Conservation (phyloP, 2,888 invertebrate species). For the Hydroisotoma schaefferi region DNA sequence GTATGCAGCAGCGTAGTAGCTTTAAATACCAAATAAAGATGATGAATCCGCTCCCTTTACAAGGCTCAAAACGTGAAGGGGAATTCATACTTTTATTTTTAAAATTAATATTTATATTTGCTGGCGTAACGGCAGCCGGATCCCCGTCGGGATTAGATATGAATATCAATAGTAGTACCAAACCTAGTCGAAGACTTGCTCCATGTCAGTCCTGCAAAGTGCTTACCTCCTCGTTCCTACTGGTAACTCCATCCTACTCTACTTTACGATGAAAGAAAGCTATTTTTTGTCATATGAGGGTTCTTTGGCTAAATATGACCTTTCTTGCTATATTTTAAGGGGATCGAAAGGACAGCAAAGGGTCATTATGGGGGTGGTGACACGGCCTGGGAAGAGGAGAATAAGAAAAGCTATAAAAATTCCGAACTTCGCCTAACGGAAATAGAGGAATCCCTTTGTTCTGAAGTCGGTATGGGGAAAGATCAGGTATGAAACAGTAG, state of each 20-base stretch:
- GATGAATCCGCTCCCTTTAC: too few relatives aligned
- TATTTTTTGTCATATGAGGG: not conserved
- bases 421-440: constrained; percentile 88
- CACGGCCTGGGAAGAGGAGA: constrained; percentile 88
- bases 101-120: constrained; percentile 14
- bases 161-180: constrained; percentile 5
- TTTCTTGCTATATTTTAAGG: constrained; percentile 54
- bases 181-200: constrained; percentile 56
- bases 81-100: too few relatives aligned
- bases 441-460: constrained; percentile 82
- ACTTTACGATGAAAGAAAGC: not conserved
- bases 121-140: constrained; percentile 20
- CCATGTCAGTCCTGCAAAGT: constrained; percentile 75
- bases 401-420: constrained; percentile 72
- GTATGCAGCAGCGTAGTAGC: too few relatives aligned
- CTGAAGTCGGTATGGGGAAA: constrained; percentile 67
- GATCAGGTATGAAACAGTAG: constrained; percentile 53
- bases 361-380: constrained; percentile 91
- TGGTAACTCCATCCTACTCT: not conserved
- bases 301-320: constrained; percentile 4
- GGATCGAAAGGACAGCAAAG: constrained; percentile 74
- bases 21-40: too few relatives aligned
- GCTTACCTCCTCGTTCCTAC: constrained; percentile 66
- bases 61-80: too few relatives aligned
- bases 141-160: not conserved